Conservation (phyloP, 2,888 invertebrate genomes). For the Ormyrus pomaceus region DNA sequence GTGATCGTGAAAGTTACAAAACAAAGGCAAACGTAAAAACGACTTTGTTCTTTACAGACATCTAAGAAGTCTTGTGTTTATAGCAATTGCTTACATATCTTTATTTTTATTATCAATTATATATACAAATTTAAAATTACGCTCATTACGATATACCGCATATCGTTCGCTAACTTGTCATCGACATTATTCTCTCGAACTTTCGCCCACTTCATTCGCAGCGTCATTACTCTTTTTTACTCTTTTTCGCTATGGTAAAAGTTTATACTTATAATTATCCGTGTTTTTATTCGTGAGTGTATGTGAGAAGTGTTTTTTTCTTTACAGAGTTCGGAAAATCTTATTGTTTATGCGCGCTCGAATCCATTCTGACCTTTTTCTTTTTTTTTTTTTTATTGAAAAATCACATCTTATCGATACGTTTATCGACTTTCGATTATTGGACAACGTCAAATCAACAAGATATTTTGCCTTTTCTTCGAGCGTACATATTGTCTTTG, state of each 20-base stretch:
- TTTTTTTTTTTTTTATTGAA: neutral
- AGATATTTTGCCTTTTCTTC: constrained; percentile 16
- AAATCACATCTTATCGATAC: constrained; percentile 20
- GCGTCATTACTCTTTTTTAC: neutral
- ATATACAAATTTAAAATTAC: constrained; percentile 73
- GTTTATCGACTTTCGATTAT: neutral
- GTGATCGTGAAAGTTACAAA: too few relatives aligned
- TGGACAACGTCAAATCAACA: constrained; percentile 12
- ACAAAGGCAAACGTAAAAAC: constrained; percentile 1
- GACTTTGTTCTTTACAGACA: constrained; percentile 37
- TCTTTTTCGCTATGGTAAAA: constrained; percentile 28
- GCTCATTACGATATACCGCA: constrained; percentile 59
- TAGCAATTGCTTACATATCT: constrained; percentile 70
- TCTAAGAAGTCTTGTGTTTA: constrained; percentile 52
- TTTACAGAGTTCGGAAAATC: constrained; percentile 37
- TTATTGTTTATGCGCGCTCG: constrained; percentile 19
- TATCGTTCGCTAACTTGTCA: constrained; percentile 40
- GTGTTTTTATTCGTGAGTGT: neutral
- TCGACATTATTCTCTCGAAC: constrained; percentile 42
- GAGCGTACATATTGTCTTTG: constrained; percentile 41
- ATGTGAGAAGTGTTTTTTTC: neutral
- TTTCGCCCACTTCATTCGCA: constrained; percentile 22
- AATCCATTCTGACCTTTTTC: neutral
- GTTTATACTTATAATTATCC: constrained; percentile 20
- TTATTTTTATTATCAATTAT: constrained; percentile 73